Evolutionary conservation across 2,113 vertebrate genomes (phyloP).

Genomic region (Syngnathus floridae): DNA sequence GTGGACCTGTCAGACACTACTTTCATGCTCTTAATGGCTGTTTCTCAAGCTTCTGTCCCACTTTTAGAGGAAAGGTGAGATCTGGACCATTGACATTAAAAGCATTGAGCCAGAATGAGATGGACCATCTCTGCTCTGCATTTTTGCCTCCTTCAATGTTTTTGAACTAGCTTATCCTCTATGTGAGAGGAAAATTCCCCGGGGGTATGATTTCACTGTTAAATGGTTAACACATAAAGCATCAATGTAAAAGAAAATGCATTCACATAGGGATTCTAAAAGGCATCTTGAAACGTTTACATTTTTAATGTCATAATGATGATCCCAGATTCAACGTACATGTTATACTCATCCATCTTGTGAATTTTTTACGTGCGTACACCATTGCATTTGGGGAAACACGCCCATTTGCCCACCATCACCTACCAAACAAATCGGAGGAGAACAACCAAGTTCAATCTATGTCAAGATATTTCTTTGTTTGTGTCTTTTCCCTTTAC

Average conservation of each 20-base stretch:
- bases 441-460: conserved; percentile 72
- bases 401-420: conserved; percentile 56
- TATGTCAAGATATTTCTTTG: conserved; percentile 62
- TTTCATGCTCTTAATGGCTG: conserved; percentile 70
- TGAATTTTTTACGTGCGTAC: conserved; percentile 65
- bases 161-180: conserved; percentile 47
- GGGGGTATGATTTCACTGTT: conserved; percentile 32
- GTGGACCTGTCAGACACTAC: conserved; percentile 68
- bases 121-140: conserved; percentile 28
- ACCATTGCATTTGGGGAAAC: conserved; percentile 56
- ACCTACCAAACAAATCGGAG: conserved; percentile 64
- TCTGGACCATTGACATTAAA: conserved; percentile 51
- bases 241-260: conserved; percentile 41
- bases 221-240: conserved; percentile 59
- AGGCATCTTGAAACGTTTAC: conserved; percentile 60
- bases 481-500: conserved; percentile 58
- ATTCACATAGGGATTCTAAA: conserved; percentile 53
- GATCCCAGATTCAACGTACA: conserved; percentile 60
- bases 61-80: conserved; percentile 54
- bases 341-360: conserved; percentile 57
- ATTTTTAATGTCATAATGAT: conserved; percentile 74
- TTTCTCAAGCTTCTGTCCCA: conserved; percentile 61
- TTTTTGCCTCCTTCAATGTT: conserved; percentile 41
- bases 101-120: conserved; percentile 46
- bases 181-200: conserved; percentile 47